phyloP scores from a whole-genome alignment of 2,113 vertebrate species.

The Melanocharis versteri region DNA sequence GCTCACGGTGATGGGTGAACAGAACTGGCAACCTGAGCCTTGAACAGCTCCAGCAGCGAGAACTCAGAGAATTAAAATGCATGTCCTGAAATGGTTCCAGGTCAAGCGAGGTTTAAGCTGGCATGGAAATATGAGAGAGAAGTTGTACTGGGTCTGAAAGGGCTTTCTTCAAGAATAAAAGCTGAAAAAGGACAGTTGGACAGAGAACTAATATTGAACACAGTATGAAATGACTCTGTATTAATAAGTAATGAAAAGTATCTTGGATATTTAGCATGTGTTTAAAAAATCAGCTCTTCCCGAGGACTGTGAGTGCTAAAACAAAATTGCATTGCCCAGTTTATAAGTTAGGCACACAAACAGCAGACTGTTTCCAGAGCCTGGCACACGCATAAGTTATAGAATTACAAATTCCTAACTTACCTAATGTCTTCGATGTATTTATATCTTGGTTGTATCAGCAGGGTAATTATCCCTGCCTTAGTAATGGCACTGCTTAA shows the following conservation, averaged over 20 bases:
- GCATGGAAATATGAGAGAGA: neutral
- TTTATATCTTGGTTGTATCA: conserved; percentile 7
- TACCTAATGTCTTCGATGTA: neutral
- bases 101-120: neutral
- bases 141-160: neutral
- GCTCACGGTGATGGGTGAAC: neutral
- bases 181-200: neutral
- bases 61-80: conserved; percentile 17
- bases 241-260: neutral
- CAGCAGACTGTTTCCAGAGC: neutral
- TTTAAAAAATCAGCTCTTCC: neutral
- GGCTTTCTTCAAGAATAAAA: neutral
- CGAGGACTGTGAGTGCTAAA: neutral
- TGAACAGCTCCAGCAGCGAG: neutral
- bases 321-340: neutral
- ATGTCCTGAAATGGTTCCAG: neutral
- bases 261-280: neutral
- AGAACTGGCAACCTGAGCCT: neutral
- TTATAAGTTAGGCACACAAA: neutral
- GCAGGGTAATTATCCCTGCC: neutral
- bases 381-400: neutral
- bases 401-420: neutral
- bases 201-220: neutral
- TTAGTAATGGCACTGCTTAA: neutral
- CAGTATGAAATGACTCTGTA: neutral